phyloP scores from a whole-genome alignment of 2,113 vertebrate species.

The Indri indri region DNA sequence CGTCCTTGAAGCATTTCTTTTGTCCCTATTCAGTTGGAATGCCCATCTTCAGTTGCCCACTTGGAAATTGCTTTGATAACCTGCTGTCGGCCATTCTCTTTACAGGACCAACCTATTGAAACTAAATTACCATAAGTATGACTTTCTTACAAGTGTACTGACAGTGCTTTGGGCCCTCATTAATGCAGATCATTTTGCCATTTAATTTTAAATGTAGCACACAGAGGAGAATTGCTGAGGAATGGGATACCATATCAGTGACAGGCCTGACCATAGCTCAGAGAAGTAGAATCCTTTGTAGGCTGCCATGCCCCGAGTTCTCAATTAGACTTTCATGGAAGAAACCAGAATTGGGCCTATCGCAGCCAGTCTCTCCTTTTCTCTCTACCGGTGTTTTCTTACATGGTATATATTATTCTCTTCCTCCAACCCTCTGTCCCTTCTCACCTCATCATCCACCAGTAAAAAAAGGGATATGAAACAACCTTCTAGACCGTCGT shows the following conservation, averaged over 20 bases:
- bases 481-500: neutral
- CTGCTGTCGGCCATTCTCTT: constrained; percentile 69
- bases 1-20: constrained; percentile 63
- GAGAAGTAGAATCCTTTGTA: neutral
- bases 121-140: constrained; percentile 67
- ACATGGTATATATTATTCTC: neutral
- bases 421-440: neutral
- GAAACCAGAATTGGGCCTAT: neutral
- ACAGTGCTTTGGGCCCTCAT: constrained; percentile 66
- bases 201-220: constrained; percentile 69
- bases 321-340: constrained; percentile 31
- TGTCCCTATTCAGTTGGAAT: constrained; percentile 60
- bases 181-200: constrained; percentile 67
- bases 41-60: constrained; percentile 51
- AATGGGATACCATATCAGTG: constrained; percentile 24
- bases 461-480: neutral
- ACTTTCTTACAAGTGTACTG: constrained; percentile 54
- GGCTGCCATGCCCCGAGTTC: neutral
- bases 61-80: constrained; percentile 72
- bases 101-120: constrained; percentile 54
- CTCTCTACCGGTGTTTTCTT: neutral
- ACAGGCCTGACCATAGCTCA: constrained; percentile 30
- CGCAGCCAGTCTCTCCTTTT: neutral
- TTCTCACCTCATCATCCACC: neutral
- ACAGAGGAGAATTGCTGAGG: constrained; percentile 24